A percentile compares a stretch with the other conserved stretches of the same genome.
These are phyloP conservation scores for Brachionus koreanus DNA, from an alignment of 1,140 invertebrate species.

Conservation along the genomic window DNA sequence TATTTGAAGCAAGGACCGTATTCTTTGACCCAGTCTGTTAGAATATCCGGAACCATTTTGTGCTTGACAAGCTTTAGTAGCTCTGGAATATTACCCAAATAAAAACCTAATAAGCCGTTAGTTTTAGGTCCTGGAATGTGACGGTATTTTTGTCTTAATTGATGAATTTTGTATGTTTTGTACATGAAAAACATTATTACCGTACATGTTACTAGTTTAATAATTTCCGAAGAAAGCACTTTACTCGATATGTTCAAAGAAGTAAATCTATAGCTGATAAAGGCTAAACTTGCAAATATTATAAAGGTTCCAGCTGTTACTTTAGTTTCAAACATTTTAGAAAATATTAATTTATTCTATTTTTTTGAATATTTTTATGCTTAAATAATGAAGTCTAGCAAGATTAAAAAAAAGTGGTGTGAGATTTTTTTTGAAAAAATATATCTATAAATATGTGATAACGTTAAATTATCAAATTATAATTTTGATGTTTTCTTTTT, in stretches of 20 bases:
- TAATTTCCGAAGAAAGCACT: not conserved
- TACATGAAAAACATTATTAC: not conserved
- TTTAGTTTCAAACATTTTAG: not conserved
- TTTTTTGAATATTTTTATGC: no score
- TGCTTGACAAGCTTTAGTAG: not conserved
- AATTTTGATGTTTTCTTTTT: no score
- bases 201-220: not conserved
- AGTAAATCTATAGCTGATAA: not conserved
- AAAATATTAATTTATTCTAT: not conserved
- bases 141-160: not conserved
- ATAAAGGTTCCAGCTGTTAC: not conserved
- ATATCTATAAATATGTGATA: no score
- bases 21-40: conserved; percentile 2
- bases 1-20: conserved; percentile 9
- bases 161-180: not conserved
- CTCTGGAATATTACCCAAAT: conserved; percentile 19
- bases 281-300: not conserved
- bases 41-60: conserved; percentile 1
- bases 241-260: not conserved
- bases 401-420: no score
- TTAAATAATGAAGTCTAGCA: no score
- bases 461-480: no score
- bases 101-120: conserved; percentile 9
- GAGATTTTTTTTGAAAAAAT: no score
- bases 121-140: conserved; percentile 28